Evolutionary conservation across 2,888 invertebrate species (phyloP), one percentile per base, ranked within the genome.

Genomic region (Orthosia incerta): DNA sequence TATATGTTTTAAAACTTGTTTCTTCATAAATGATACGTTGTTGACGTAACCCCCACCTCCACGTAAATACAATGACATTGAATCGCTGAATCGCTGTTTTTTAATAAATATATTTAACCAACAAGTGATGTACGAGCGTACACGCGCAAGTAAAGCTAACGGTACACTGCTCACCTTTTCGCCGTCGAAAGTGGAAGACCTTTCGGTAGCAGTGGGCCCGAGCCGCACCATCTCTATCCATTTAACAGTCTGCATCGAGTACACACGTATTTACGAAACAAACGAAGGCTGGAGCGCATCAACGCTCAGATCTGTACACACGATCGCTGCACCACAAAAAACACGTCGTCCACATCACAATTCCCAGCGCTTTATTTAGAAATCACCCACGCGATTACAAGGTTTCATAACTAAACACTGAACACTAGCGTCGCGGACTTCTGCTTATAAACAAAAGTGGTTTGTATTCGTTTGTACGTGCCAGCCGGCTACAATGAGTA

Each of bases 211-310:
- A 51, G 91, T 83, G 59, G 94, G 93, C 73, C 94, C 94, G 80
- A 95, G 93, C 77, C 93, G 93, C 89, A 95, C 95, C 96, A 96
- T 95, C 87, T 95, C 96, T 91, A 95, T 95, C 93, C 94, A 95
- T 90, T 95, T 95, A 90, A 95, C 93, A 88, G 95, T 93, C 91
- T 95, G 95, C 95, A 95, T 96, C 89, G 90, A 88, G 64, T 81
- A 71, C 79, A 87, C 85, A 84, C 83, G 86, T 87, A 85, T 85
- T 82, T 82, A 86, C 86, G 74, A 80, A 89, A 81, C 87, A 86
- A 86, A 85, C 86, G 89, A 79, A 64, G 61, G 68, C 67, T 75
- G 60, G 56, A 81, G 68, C 76, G 76, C 79, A 71, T 46, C 65
- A 73, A 81, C 79, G 74, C 71, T 76, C 79, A 79, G 79, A 82